These are phyloP conservation scores for Eremobia ochroleuca DNA, from an alignment of 2,888 invertebrate species.

Conservation along the genomic window DNA sequence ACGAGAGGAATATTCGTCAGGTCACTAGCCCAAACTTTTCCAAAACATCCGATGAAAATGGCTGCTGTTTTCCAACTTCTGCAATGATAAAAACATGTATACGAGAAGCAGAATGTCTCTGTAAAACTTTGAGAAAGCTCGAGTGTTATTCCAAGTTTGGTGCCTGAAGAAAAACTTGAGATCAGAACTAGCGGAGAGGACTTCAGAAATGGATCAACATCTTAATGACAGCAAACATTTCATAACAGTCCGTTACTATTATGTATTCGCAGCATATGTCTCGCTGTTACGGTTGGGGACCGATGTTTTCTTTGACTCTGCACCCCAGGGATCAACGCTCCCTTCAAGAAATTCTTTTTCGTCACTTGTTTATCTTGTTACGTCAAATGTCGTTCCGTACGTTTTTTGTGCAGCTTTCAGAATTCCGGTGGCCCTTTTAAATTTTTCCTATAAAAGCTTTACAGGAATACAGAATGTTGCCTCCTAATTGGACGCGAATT, in stretches of 20 bases:
- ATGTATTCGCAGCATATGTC: conserved; percentile 3
- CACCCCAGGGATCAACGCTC: conserved; percentile 22
- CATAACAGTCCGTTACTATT: conserved; percentile 23
- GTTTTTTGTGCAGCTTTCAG: conserved; percentile 50
- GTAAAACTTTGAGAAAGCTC: conserved; percentile 57
- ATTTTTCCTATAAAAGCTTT: conserved; percentile 55
- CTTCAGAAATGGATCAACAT: conserved; percentile 57
- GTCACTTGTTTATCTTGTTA: conserved; percentile 55
- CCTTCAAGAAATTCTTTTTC: conserved; percentile 39
- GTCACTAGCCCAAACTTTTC: conserved; percentile 48
- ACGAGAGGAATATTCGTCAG: conserved; percentile 27
- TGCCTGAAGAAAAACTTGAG: conserved; percentile 59
- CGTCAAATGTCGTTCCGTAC: conserved; percentile 46
- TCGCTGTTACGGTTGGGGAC: background rate
- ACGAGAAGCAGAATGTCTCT: conserved; percentile 53
- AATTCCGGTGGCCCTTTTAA: conserved; percentile 37
- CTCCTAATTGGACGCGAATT: conserved; percentile 58
- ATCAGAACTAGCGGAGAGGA: conserved; percentile 47
- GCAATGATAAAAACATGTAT: conserved; percentile 60
- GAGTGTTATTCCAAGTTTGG: conserved; percentile 63
- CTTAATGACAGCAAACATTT: conserved; percentile 57
- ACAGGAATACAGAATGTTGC: conserved; percentile 46
- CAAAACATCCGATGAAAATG: conserved; percentile 55
- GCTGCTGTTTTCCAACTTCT: conserved; percentile 55
- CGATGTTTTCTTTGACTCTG: conserved; percentile 12